Evolutionary conservation across 2,113 vertebrate species (phyloP).

Genomic region (Xenopus tropicalis): DNA sequence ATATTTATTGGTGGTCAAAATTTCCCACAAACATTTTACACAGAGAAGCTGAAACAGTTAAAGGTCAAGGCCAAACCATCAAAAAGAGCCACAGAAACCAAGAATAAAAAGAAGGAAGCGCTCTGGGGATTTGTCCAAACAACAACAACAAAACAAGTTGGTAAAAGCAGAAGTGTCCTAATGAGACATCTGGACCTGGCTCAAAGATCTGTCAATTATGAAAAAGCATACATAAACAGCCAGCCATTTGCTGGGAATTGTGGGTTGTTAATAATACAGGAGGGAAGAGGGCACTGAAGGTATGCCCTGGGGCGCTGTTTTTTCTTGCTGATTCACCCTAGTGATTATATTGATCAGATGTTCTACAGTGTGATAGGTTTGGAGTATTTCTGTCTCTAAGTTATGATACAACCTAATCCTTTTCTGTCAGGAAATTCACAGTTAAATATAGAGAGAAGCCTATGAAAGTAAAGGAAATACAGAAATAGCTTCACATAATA

Average conservation of each 20-base stretch:
- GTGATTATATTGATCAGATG: no score
- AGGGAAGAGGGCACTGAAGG: conserved; percentile 14
- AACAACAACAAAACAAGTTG: neutral
- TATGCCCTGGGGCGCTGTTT: conserved; percentile 21
- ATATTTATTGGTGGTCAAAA: no score
- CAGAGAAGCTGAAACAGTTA: neutral
- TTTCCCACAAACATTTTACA: no score
- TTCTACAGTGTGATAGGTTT: no score
- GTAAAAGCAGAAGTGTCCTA: conserved; percentile 26
- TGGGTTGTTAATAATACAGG: conserved; percentile 37
- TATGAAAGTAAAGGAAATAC: no score
- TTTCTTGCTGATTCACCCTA: conserved; percentile 36
- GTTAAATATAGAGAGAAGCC: no score
- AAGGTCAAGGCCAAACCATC: conserved; percentile 19
- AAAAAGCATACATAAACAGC: conserved; percentile 38
- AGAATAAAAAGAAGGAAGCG: conserved; percentile 13
- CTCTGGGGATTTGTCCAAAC: conserved; percentile 4
- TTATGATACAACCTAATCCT: no score
- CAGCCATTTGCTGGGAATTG: conserved; percentile 30
- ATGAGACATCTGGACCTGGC: conserved; percentile 17
- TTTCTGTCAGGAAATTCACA: no score
- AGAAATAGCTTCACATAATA: no score
- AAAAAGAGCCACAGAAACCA: conserved; percentile 11
- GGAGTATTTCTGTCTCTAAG: no score
- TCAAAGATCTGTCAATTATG: conserved; percentile 37